Conservation (phyloP, 2,797 vertebrate genomes). For the Anguilla pacifica region DNA sequence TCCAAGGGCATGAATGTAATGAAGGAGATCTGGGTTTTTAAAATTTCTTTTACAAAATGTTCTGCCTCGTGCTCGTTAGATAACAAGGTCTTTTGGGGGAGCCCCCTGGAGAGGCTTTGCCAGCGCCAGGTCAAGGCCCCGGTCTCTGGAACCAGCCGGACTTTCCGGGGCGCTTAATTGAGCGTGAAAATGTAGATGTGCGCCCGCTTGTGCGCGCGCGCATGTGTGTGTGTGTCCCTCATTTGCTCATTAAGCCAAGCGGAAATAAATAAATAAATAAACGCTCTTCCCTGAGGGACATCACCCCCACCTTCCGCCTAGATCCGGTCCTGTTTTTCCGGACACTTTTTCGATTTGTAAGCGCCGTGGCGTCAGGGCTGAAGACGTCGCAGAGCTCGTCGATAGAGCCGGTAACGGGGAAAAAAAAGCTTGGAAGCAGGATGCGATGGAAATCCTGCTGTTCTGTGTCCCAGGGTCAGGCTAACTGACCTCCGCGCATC, state of each 20-base stretch:
- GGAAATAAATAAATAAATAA: neutral
- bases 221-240: neutral
- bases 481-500: neutral
- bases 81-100: constrained; percentile 41
- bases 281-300: neutral
- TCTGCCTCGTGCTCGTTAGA: constrained; percentile 20
- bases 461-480: neutral
- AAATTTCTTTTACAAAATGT: too few relatives aligned
- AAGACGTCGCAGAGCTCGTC: neutral
- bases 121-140: constrained; percentile 24
- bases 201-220: too few relatives aligned
- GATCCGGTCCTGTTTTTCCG: neutral
- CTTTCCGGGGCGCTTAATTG: neutral
- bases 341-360: neutral
- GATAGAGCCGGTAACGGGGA: neutral
- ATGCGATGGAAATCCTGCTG: neutral
- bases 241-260: neutral
- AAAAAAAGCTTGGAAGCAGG: too few relatives aligned
- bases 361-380: neutral
- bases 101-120: constrained; percentile 35
- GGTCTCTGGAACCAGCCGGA: neutral
- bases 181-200: neutral
- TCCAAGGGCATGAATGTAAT: constrained; percentile 35
- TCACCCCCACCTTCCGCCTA: neutral
- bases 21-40: constrained; percentile 28